Evolutionary conservation across 2,113 vertebrate genomes (phyloP), one percentile per base, ranked within the genome.

Genomic region (Sterrhoptilus dennistouni): DNA sequence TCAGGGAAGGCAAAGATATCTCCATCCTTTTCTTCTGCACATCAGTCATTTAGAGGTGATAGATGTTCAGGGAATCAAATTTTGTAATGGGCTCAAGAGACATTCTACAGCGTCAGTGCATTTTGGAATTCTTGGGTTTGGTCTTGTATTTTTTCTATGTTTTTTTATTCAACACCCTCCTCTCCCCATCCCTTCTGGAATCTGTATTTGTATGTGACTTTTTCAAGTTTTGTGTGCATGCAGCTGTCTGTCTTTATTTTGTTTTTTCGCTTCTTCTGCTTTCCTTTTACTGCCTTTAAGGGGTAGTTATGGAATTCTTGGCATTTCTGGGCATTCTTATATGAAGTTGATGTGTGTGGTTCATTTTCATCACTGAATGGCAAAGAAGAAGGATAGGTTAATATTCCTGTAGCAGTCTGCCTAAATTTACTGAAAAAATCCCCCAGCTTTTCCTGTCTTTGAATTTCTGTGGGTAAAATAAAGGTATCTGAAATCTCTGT

Each of bases 401-500:
- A 44, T 59, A 40, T 6, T 96, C 40, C 14, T 61, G 9, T 76
- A 93, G 75, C 86, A 91, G 75, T 52, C 66, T 86, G 56, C 31
- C 59, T 90, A 53, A 68, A 94, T 61, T 87, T 60, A 69, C 60
- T 83, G 82, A 16, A 12, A 7, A 14, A 18, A 49, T 6, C 0
- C 9, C 6, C 1, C 36, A 40, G 8, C 59, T 89, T 94, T 92
- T 47, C 89, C 97, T 97, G 31, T 78, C 50, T 96, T 96, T 96
- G 16, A 88, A 78, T 78, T 85, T 85, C 45, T 63, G 12, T 45
- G 14, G 28, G 22, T 71, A 83, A 90, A 93, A 91, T 79, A 64
- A 93, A 84, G 69, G 9, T 60, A 84, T 40, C 57, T 89, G 23
- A 40, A 40, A 40, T 93, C 29, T 49, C 66, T 6, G 1, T 65